phyloP scores from a whole-genome alignment of 2,888 invertebrate genomes.

The Apotomis turbidana region DNA sequence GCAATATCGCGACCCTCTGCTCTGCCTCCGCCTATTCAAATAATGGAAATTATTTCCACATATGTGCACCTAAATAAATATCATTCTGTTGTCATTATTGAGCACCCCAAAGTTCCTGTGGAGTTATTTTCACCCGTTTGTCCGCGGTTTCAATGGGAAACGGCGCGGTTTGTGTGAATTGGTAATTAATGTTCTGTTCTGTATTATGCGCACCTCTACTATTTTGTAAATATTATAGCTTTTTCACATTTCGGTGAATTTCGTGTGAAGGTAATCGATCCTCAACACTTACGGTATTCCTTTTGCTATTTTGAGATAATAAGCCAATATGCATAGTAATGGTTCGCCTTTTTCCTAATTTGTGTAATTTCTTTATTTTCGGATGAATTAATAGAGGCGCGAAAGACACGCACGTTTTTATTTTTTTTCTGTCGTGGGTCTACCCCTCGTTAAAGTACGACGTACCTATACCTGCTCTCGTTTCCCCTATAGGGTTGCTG shows the following conservation, averaged over 20 bases:
- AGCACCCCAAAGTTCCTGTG: constrained; percentile 67
- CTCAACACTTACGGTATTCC: no score
- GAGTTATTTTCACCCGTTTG: constrained; percentile 76
- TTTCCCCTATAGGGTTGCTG: background rate
- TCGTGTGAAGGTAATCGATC: no score
- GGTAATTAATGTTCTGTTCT: constrained; percentile 34
- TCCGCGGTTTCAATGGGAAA: constrained; percentile 64
- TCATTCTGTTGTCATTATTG: constrained; percentile 78
- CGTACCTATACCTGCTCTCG: background rate
- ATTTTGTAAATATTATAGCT: constrained; percentile 13
- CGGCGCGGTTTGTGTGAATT: constrained; percentile 53
- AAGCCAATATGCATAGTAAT: no score
- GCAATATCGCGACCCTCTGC: constrained; percentile 80
- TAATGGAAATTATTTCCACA: constrained; percentile 83
- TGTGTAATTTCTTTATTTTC: no score
- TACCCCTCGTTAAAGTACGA: background rate
- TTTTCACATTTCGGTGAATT: background rate
- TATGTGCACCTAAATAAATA: constrained; percentile 83
- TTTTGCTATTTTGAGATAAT: no score
- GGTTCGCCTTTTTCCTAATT: no score
- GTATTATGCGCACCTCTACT: background rate
- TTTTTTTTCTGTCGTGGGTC: background rate
- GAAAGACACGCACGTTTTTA: background rate
- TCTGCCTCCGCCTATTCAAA: constrained; percentile 73
- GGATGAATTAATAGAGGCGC: no score